A percentile compares a stretch with the other conserved stretches of the same genome.
These are phyloP conservation scores for Bellardia pandia DNA, from an alignment of 2,888 invertebrate species.

Conservation along the genomic window DNA sequence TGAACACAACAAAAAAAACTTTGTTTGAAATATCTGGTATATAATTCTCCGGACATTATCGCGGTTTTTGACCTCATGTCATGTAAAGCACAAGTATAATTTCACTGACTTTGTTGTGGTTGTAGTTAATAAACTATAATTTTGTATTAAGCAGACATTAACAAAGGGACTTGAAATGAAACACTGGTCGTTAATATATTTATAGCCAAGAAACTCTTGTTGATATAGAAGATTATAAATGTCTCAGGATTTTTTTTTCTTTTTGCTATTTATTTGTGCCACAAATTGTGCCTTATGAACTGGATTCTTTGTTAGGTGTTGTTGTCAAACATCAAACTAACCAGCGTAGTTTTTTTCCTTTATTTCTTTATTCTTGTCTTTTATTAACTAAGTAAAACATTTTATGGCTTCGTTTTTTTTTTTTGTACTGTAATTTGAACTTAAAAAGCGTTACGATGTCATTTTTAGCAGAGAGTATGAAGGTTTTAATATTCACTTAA, in stretches of 20 bases:
- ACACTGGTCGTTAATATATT: not conserved
- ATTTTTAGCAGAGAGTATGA: not conserved
- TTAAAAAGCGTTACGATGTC: constrained; percentile 32
- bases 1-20: not conserved
- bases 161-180: not conserved
- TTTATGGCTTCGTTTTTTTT: not conserved
- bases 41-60: constrained; percentile 55
- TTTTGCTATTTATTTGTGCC: not conserved
- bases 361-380: not conserved
- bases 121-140: not conserved
- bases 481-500: not conserved
- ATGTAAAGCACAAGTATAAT: constrained; percentile 19
- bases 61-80: constrained; percentile 53
- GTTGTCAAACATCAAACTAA: constrained; percentile 26
- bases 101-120: not conserved
- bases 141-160: constrained; percentile 11
- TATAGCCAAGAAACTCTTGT: not conserved
- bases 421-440: constrained; percentile 11
- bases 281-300: not conserved
- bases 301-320: not conserved
- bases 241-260: not conserved
- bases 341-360: not conserved
- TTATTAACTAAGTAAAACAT: constrained; percentile 12
- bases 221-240: not conserved
- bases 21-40: constrained; percentile 6